A percentile compares a stretch with the other conserved stretches of the same genome.
phyloP scores from a whole-genome alignment of 2,113 vertebrate genomes.

The Hippocampus mohnikei region DNA sequence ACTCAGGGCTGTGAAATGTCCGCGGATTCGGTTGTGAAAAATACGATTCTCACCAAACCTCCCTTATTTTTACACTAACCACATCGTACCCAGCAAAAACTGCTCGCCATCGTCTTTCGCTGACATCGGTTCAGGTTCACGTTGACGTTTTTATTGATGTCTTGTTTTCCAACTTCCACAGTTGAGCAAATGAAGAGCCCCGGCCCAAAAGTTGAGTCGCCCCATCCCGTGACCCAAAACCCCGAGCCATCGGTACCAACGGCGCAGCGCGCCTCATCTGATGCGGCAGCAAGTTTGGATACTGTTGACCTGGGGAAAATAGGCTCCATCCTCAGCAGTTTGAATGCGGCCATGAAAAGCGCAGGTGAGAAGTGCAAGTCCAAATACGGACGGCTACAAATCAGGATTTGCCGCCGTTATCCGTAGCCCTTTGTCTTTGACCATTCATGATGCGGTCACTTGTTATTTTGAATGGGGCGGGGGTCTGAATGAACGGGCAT shows the following conservation, averaged over 20 bases:
- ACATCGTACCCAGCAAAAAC: not conserved
- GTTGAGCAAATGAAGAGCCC: constrained; percentile 78
- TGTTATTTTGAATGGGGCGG: no score
- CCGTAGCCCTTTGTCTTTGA: no score
- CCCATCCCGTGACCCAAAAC: constrained; percentile 32
- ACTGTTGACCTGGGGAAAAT: constrained; percentile 90
- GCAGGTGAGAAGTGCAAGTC: constrained; percentile 77
- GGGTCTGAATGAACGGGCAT: no score
- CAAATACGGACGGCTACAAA: not conserved
- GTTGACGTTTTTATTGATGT: not conserved
- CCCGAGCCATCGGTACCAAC: constrained; percentile 22
- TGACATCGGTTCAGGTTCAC: not conserved
- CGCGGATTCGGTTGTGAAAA: no score
- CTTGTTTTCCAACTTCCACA: constrained; percentile 31
- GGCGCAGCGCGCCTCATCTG: constrained; percentile 16
- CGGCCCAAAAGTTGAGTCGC: constrained; percentile 31
- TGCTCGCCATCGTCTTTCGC: not conserved
- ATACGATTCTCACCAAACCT: no score
- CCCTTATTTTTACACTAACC: no score
- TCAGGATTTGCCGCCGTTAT: not conserved
- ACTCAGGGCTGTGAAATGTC: no score
- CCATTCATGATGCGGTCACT: no score
- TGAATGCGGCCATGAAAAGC: constrained; percentile 88
- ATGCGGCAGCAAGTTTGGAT: constrained; percentile 64
- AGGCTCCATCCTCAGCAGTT: constrained; percentile 89